phyloP scores from a whole-genome alignment of 1,140 invertebrate genomes.

The Dendroctonus valens region DNA sequence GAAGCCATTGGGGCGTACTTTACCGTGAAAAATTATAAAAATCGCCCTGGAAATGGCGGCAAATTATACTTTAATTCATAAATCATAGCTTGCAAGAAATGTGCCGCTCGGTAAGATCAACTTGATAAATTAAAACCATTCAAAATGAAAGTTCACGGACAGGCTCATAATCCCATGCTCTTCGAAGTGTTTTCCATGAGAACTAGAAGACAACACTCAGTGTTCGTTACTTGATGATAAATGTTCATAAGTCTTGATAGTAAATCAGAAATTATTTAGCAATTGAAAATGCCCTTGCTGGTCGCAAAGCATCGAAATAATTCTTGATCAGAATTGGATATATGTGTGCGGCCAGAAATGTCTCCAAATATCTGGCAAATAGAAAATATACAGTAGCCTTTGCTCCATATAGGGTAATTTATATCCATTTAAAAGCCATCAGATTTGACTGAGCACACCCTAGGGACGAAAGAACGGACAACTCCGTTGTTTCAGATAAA shows the following conservation, averaged over 20 bases:
- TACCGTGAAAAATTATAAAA: conserved; percentile 25
- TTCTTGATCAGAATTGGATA: too few relatives aligned
- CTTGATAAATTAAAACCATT: conserved; percentile 19
- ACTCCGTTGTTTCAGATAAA: conserved; percentile 24
- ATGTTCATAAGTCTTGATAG: too few relatives aligned
- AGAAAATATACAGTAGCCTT: conserved; percentile 16
- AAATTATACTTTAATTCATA: conserved; percentile 23
- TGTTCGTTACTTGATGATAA: too few relatives aligned
- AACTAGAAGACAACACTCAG: too few relatives aligned
- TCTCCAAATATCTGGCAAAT: conserved; percentile 17
- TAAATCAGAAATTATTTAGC: too few relatives aligned
- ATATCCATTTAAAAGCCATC: conserved; percentile 29
- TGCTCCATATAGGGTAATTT: conserved; percentile 23
- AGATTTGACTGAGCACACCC: conserved; percentile 26
- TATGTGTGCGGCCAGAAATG: too few relatives aligned
- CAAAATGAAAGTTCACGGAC: conserved; percentile 15
- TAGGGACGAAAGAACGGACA: conserved; percentile 11
- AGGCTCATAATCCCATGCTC: too few relatives aligned
- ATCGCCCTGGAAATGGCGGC: conserved; percentile 17
- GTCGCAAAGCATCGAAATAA: too few relatives aligned
- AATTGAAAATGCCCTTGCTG: too few relatives aligned
- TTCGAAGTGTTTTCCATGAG: too few relatives aligned
- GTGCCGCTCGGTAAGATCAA: conserved; percentile 13
- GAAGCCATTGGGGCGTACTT: conserved; percentile 17
- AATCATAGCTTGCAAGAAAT: conserved; percentile 20